A percentile compares a stretch with the other conserved stretches of the same genome.
phyloP scores from a whole-genome alignment of 1,140 invertebrate species.

The Aphaenogaster floridana region DNA sequence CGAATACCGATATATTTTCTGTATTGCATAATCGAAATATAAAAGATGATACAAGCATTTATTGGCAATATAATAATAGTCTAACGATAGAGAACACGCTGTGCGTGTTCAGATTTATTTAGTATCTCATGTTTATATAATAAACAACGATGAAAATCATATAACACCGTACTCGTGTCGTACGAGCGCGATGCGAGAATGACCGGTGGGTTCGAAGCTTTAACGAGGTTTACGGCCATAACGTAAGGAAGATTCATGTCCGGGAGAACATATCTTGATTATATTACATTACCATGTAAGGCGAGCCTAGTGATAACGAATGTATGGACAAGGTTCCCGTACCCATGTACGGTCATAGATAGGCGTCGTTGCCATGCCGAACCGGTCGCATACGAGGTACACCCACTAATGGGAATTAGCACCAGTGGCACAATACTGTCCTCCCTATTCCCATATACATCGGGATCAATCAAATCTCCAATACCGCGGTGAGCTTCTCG shows the following conservation, averaged over 20 bases:
- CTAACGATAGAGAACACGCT: background rate
- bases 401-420: conserved; percentile 79
- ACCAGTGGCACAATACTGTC: conserved; percentile 74
- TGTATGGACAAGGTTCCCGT: conserved; percentile 67
- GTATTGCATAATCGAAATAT: background rate
- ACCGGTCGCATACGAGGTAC: conserved; percentile 67
- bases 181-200: conserved; percentile 1
- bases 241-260: conserved; percentile 56
- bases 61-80: background rate
- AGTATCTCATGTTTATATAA: conserved; percentile 13
- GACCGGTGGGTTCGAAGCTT: conserved; percentile 31
- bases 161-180: no score
- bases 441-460: conserved; percentile 72
- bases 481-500: conserved; percentile 76
- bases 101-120: background rate
- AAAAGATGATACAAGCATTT: background rate
- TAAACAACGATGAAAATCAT: conserved; percentile 1
- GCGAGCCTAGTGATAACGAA: conserved; percentile 73
- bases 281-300: conserved; percentile 72
- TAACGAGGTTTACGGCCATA: conserved; percentile 51
- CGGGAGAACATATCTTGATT: conserved; percentile 71
- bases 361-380: conserved; percentile 50
- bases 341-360: conserved; percentile 61
- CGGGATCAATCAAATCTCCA: conserved; percentile 80
- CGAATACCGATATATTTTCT: background rate